Evolutionary conservation across 2,888 invertebrate species (phyloP).

Genomic region (Plutella xylostella): DNA sequence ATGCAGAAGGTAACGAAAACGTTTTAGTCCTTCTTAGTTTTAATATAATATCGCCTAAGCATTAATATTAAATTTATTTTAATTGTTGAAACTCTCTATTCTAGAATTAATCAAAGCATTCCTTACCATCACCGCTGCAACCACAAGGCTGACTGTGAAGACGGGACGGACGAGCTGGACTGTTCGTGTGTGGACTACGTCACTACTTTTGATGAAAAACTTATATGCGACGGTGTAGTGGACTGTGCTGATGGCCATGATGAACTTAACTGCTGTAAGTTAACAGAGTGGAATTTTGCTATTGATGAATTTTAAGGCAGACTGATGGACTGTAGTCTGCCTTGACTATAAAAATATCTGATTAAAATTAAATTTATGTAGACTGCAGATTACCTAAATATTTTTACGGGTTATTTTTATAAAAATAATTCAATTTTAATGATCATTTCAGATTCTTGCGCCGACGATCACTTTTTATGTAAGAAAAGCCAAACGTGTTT

Average conservation of each 20-base stretch:
- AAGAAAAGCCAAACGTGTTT: conserved; percentile 74
- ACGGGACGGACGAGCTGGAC: conserved; percentile 81
- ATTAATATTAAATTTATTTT: conserved; percentile 2
- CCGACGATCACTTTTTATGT: conserved; percentile 70
- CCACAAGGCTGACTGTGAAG: conserved; percentile 80
- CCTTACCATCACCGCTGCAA: conserved; percentile 74
- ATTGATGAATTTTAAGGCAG: no score
- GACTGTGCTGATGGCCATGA: conserved; percentile 83
- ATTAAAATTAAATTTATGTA: neutral
- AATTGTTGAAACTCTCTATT: conserved; percentile 19
- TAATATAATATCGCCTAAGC: no score
- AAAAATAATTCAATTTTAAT: neutral
- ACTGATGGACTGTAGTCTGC: no score
- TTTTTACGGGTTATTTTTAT: neutral
- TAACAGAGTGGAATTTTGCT: neutral
- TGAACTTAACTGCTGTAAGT: conserved; percentile 79
- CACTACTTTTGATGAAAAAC: conserved; percentile 49
- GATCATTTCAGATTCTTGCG: neutral
- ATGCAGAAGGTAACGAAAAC: conserved; percentile 47
- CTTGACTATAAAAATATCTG: no score
- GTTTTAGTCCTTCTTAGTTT: conserved; percentile 4
- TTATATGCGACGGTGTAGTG: conserved; percentile 79
- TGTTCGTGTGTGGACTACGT: conserved; percentile 82
- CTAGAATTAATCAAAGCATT: conserved; percentile 75
- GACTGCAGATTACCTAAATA: no score